A percentile compares a stretch with the other conserved stretches of the same genome.
These are phyloP conservation scores for Dicrurus megarhynchus DNA, from an alignment of 2,113 vertebrate species.

Conservation along the genomic window DNA sequence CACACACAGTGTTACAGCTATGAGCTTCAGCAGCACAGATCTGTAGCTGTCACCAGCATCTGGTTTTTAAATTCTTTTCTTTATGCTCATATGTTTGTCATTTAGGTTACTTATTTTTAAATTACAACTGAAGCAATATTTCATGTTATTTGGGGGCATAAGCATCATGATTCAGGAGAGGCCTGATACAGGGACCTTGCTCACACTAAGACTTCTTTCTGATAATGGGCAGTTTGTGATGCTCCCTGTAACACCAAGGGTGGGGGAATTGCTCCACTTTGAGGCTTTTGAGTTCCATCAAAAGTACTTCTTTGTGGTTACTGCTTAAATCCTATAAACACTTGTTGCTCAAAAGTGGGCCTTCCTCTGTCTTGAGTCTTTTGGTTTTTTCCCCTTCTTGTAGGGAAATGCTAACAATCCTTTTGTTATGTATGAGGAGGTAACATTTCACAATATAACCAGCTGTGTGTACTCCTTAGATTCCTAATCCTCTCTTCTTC, in stretches of 20 bases:
- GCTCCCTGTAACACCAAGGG: not conserved
- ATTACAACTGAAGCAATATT: not conserved
- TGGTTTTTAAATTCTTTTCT: not conserved
- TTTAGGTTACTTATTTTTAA: not conserved
- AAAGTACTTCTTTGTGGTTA: not conserved
- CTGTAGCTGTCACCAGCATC: not conserved
- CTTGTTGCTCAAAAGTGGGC: not conserved
- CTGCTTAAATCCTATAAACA: not conserved
- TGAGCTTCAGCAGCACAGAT: not conserved
- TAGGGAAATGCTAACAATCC: not conserved
- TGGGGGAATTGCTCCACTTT: not conserved
- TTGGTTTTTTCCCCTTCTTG: not conserved
- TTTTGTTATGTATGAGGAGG: not conserved
- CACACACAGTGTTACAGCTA: not conserved
- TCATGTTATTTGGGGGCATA: not conserved
- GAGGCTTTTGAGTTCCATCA: not conserved
- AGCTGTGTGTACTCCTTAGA: not conserved
- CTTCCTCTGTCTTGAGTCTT: not conserved
- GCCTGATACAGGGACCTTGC: not conserved
- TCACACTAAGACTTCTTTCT: not conserved
- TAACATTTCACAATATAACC: not conserved
- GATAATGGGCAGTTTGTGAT: not conserved
- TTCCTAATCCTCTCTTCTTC: not conserved
- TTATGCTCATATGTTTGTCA: not conserved
- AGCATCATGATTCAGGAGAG: not conserved